These are phyloP conservation scores for Octodonta nipae DNA, from an alignment of 2,888 invertebrate genomes.

Conservation along the genomic window DNA sequence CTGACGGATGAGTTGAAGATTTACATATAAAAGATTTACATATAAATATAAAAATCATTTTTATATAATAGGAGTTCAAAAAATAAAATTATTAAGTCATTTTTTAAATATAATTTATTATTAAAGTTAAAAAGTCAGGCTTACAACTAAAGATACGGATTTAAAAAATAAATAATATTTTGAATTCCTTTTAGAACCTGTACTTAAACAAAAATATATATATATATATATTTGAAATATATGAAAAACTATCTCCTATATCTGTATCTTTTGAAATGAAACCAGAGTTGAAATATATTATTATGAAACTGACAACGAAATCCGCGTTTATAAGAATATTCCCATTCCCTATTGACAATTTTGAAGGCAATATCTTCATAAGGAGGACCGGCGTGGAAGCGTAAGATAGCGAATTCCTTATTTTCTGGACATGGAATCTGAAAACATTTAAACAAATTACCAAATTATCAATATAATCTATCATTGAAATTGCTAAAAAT, in stretches of 20 bases:
- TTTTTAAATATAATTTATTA: too few relatives aligned
- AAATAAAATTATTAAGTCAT: too few relatives aligned
- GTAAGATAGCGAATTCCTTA: constrained; percentile 83
- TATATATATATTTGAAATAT: too few relatives aligned
- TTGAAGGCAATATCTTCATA: constrained; percentile 99
- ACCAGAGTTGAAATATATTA: constrained; percentile 99
- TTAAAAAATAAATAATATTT: too few relatives aligned
- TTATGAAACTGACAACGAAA: constrained; percentile 99
- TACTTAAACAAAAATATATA: too few relatives aligned
- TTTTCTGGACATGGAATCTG: constrained; percentile 85
- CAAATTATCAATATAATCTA: not conserved
- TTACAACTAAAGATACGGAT: too few relatives aligned
- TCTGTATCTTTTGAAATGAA: constrained; percentile 95
- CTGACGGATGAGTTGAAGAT: too few relatives aligned
- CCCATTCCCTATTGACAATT: constrained; percentile 98
- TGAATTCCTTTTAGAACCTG: too few relatives aligned
- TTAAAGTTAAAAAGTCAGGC: too few relatives aligned
- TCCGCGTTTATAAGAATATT: constrained; percentile 94
- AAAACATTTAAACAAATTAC: constrained; percentile 23
- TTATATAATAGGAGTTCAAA: too few relatives aligned
- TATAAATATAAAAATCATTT: too few relatives aligned
- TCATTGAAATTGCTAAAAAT: not conserved
- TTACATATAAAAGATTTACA: too few relatives aligned
- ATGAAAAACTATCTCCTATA: constrained; percentile 84
- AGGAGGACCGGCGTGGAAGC: constrained; percentile 96